phyloP scores from a whole-genome alignment of 23 tunicate species.

The Oikopleura albicans region DNA sequence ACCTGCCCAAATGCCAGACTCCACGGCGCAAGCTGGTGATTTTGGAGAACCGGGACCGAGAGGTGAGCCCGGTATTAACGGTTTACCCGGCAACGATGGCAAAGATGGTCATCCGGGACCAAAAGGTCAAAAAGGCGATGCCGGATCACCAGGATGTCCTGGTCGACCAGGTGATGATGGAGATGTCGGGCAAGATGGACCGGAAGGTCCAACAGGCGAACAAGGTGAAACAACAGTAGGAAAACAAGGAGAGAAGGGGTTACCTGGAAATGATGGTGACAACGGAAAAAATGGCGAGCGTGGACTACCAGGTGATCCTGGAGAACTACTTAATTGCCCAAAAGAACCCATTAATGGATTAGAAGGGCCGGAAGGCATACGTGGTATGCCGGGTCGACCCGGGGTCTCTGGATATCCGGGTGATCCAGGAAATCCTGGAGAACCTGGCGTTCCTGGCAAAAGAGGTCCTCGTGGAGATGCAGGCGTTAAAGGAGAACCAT shows the following conservation, averaged over 20 bases:
- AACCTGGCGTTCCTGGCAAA: background rate
- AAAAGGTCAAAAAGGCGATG: background rate
- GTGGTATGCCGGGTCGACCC: background rate
- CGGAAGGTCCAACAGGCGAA: background rate
- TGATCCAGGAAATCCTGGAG: background rate
- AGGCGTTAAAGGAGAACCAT: background rate
- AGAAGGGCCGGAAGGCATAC: background rate
- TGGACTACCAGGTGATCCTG: slow-evolving; percentile 11
- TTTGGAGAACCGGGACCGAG: background rate
- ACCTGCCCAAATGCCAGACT: background rate
- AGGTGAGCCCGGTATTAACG: background rate
- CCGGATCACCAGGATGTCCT: background rate
- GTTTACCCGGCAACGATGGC: background rate
- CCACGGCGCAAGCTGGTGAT: background rate
- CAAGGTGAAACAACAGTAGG: background rate
- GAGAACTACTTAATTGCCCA: background rate
- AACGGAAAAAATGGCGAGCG: background rate
- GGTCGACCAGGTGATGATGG: background rate
- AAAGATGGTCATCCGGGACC: background rate
- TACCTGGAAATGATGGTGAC: background rate
- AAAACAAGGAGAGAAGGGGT: background rate
- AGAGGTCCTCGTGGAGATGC: background rate
- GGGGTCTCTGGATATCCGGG: background rate
- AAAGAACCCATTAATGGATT: background rate
- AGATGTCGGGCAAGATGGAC: background rate